These are phyloP conservation scores for Latrodectus geometricus DNA, from an alignment of 1,140 invertebrate species.

Conservation along the genomic window DNA sequence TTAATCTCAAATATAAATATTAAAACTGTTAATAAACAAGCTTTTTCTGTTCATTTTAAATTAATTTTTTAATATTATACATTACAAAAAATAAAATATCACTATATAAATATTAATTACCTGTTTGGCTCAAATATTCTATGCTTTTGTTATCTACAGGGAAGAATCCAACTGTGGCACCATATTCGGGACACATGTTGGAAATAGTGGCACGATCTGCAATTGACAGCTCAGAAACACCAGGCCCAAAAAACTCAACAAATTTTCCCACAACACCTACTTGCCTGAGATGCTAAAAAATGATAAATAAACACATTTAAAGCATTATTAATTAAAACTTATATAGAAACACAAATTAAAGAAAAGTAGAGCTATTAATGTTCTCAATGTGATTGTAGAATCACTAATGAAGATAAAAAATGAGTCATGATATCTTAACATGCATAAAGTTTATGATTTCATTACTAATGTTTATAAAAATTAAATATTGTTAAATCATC, in stretches of 20 bases:
- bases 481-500: too few relatives aligned
- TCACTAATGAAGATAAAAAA: too few relatives aligned
- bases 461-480: too few relatives aligned
- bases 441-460: too few relatives aligned
- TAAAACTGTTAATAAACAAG: background rate
- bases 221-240: constrained; percentile 89
- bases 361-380: too few relatives aligned
- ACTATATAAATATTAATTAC: constrained; percentile 72
- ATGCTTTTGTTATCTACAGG: constrained; percentile 91
- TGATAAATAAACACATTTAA: background rate
- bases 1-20: background rate
- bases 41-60: background rate
- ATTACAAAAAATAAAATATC: background rate
- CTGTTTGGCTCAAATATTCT: constrained; percentile 88
- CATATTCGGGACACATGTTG: constrained; percentile 97
- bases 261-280: constrained; percentile 98
- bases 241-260: constrained; percentile 97
- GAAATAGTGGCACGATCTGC: constrained; percentile 84
- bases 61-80: background rate
- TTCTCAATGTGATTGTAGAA: too few relatives aligned
- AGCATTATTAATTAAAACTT: background rate
- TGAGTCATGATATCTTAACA: too few relatives aligned
- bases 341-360: too few relatives aligned
- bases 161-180: constrained; percentile 96
- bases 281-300: constrained; percentile 84